Conservation (phyloP, 2,888 invertebrate genomes). For the Metopia argyrocephala region DNA sequence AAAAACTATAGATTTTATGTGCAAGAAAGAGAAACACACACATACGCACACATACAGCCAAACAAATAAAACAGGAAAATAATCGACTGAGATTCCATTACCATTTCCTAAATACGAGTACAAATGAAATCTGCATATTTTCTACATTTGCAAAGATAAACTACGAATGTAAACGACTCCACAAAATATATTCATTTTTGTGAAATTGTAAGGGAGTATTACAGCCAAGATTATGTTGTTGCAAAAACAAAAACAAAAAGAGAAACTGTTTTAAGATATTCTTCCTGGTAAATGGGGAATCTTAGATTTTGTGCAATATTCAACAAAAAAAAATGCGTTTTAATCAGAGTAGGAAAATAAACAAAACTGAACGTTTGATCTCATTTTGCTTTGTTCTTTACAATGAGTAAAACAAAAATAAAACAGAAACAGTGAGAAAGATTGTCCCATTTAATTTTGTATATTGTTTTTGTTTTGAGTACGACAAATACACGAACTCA, state of each 20-base stretch:
- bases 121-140: constrained; percentile 25
- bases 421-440: too few relatives aligned
- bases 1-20: background rate
- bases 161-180: constrained; percentile 3
- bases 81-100: constrained; percentile 23
- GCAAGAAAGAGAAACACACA: background rate
- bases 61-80: background rate
- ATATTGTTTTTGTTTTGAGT: too few relatives aligned
- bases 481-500: too few relatives aligned
- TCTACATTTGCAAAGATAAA: constrained; percentile 2
- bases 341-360: too few relatives aligned
- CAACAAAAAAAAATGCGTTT: too few relatives aligned
- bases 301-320: too few relatives aligned
- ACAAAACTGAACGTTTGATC: too few relatives aligned
- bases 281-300: background rate
- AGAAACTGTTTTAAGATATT: background rate
- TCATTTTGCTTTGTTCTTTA: too few relatives aligned
- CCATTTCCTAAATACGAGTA: constrained; percentile 24
- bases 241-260: background rate
- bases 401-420: too few relatives aligned
- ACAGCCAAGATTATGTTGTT: background rate
- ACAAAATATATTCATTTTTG: constrained; percentile 2
- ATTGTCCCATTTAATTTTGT: too few relatives aligned
- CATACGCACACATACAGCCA: background rate
- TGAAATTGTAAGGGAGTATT: background rate